Conservation (phyloP, 2,888 invertebrate species). For the Thera obeliscata region DNA sequence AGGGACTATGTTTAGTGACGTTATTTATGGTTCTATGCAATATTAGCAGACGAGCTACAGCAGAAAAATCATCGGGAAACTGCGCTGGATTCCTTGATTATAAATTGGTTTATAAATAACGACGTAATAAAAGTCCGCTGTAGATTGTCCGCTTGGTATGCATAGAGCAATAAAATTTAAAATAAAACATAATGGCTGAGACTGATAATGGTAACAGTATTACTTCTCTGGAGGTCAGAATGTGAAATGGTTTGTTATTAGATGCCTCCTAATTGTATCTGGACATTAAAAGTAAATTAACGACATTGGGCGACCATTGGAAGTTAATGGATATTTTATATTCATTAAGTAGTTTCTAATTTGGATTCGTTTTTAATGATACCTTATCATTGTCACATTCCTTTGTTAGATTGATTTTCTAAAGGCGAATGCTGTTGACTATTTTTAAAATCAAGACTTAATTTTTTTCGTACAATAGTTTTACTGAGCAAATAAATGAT, state of each 20-base stretch:
- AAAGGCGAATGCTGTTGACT: not conserved
- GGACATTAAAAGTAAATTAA: constrained; percentile 42
- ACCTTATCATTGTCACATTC: constrained; percentile 39
- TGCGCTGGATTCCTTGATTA: not conserved
- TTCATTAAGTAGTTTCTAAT: constrained; percentile 41
- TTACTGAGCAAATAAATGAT: not conserved
- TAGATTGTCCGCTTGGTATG: constrained; percentile 25
- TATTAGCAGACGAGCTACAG: constrained; percentile 16
- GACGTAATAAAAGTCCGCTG: constrained; percentile 4
- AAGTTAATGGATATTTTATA: constrained; percentile 40
- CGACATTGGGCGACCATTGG: constrained; percentile 33
- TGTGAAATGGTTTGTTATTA: constrained; percentile 46
- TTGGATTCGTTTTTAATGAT: constrained; percentile 37
- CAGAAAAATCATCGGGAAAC: not conserved
- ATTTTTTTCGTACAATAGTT: not conserved
- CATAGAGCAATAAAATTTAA: constrained; percentile 33
- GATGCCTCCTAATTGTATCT: constrained; percentile 37
- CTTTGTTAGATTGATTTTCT: constrained; percentile 32
- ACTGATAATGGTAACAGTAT: constrained; percentile 77
- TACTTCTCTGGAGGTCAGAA: constrained; percentile 56
- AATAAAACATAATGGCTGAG: constrained; percentile 54
- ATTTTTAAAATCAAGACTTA: not conserved
- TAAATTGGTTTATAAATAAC: not conserved
- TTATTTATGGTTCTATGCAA: constrained; percentile 24
- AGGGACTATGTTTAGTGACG: constrained; percentile 74